Evolutionary conservation across 2,113 vertebrate species (phyloP), one percentile per base, ranked within the genome.

Genomic region (Myrmecophaga tridactyla): DNA sequence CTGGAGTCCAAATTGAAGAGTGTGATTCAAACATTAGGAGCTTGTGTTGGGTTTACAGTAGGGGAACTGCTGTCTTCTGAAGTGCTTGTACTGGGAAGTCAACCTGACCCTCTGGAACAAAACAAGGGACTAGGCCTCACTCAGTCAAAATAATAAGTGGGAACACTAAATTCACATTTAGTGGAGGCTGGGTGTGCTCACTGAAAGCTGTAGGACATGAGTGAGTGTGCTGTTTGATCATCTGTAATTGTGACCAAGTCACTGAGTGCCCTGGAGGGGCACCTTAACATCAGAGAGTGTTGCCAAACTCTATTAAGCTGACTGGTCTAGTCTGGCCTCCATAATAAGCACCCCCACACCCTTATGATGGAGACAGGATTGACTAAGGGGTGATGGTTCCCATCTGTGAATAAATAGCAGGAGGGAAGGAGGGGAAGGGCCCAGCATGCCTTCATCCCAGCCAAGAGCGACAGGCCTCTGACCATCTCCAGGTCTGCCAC

Each of bases 261-360:
- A 7, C 27, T 7, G 41, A 43, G 13, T 7, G 1, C 12, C 25
- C 17, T n/a, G 27, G 10, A 25, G 20, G 36, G 43, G 4, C 1
- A 84, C 36, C 62, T 36, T 51, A 41, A 20, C 73, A 75, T 34
- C 81, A 46, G n/a, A 39, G 76, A 87, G 4, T 20, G 11, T 23
- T 27, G 7, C 48, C 48, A 10, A 7, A 48, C 46, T 48, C 46
- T 48, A 7, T 48, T 11, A 48, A 11, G 7, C 46, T 29, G 41
- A 0, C 39, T 1, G 46, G 5, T 43, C 65, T 27, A 11, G 7
- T 1, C 12, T 51, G 34, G 43, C 7, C 39, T 43, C 72, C 29
- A 46, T 31, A 43, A 23, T 1, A 18, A 72, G 39, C 11, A 46
- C 58, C 34, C 69, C 2, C 31, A 0, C 21, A 18, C n/a, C 27